Evolutionary conservation across 2,113 vertebrate species (phyloP).

Genomic region (Lepisosteus oculatus): DNA sequence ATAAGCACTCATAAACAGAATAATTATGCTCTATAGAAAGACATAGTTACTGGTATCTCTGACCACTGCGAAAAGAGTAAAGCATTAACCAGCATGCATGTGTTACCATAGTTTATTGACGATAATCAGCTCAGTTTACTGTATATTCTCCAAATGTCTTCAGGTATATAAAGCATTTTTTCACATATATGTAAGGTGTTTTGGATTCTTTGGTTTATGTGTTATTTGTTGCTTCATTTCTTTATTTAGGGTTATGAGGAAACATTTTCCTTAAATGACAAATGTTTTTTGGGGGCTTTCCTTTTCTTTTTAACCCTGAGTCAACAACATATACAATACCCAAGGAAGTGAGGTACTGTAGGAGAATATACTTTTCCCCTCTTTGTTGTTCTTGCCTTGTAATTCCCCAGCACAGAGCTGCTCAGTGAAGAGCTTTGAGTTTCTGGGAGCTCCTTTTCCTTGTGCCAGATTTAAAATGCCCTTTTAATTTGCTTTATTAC

Average conservation of each 20-base stretch:
- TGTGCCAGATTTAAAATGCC: too few relatives aligned
- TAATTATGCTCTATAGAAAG: conserved; percentile 29
- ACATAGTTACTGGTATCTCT: conserved; percentile 10
- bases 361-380: too few relatives aligned
- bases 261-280: too few relatives aligned
- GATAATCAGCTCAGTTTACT: conserved; percentile 22
- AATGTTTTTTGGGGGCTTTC: too few relatives aligned
- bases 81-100: conserved; percentile 26
- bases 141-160: conserved; percentile 8
- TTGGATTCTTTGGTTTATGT: conserved; percentile 20
- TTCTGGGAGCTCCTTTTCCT: too few relatives aligned
- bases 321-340: too few relatives aligned
- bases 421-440: too few relatives aligned
- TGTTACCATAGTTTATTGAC: conserved; percentile 39
- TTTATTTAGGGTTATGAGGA: conserved; percentile 25
- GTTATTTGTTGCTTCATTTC: conserved; percentile 42
- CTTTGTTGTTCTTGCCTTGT: too few relatives aligned
- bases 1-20: conserved; percentile 30
- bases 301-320: too few relatives aligned
- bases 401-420: too few relatives aligned
- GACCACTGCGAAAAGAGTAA: conserved; percentile 17
- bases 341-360: too few relatives aligned
- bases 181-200: conserved; percentile 25
- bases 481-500: too few relatives aligned
- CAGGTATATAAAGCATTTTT: conserved; percentile 3